Base-by-base conservation (phyloP, 2,888 invertebrate genomes). In the Anarsia innoxiella region DNA sequence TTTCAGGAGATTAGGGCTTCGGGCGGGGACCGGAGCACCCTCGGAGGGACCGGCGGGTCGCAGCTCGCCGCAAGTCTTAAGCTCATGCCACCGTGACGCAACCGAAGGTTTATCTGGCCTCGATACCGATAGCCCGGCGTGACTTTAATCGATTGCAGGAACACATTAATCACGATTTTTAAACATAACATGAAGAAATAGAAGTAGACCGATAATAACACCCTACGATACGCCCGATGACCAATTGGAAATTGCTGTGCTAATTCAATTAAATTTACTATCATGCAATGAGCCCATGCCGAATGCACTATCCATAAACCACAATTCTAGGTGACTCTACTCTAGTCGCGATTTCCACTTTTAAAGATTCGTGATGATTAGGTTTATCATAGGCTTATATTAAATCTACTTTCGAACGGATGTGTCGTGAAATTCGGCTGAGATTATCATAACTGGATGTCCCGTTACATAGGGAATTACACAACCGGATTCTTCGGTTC, bases 391-490 rank as follows among this genome's bases (percentile, higher is more conserved):
- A 66, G 53, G 63, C 63, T 59, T 53, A 60, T 72, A 67, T 57
- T 59, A 68, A 66, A 66, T 70, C 76, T 62, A 71, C 78, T 78
- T 78, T 78, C 71, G 65, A 74, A 77, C 58, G 58, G 63, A 35
- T 67, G 64, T 55, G 59, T 59, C 67, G 68, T 76, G 69, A 82
- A 82, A 79, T 80, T 84, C 78, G 82, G 76, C 73, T 76, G 55
- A 63, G 60, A 82, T 83, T 80, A 80, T 67, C 83, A 83, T 83
- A 82, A 83, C 83, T 78, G 73, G 83, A 78, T 61, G 75, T 76
- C 66, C 83, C 83, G 82, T 82, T 83, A 80, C 62, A 64, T 70
- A 74, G 74, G 71, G 76, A 72, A 78, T 79, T 76, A 77, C 72
- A 74, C 74, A 78, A 80, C 76, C 76, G 74, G 76, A 42, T 42